Base-by-base conservation (phyloP, 2,888 invertebrate genomes). In the Ornithoptera priamus region DNA sequence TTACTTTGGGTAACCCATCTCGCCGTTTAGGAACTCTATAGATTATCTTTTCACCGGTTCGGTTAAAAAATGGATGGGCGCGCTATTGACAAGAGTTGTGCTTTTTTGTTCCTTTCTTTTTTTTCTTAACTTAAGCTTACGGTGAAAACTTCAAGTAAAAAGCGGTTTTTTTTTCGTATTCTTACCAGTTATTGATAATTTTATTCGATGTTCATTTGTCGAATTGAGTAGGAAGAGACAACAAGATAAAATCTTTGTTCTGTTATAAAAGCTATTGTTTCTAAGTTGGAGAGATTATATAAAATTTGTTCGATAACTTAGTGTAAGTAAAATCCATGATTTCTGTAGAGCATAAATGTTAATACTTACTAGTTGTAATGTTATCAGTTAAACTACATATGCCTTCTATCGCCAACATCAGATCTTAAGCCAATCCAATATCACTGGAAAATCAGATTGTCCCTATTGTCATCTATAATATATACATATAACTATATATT, bases 1-100 rank as follows among this genome's bases (percentile, higher is more conserved):
- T 91, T 92, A 89, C 91, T 87, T 90, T 90, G 85, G 86, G 86
- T 81, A 82, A 82, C 82, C 46, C 85, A 86, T 87, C 84, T 78
- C 81, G 77, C 75, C 79, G 81, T 85, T 84, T 83, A 83, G 81
- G 80, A 80, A 76, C 78, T 82, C 81, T 85, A 87, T 86, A 74
- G 73, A 75, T 73, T 73, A 73, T 70, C 68, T 75, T 74, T 74
- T 74, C 71, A 73, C 70, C 70, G 64, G 62, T 69, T 42, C 56
- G 30, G 30, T 65, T 61, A 67, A 24, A 65, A 69, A 66, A 69
- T 15, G 59, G 56, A 67, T 61, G 57, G 39, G 57, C 58, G 46
- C 58, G 58, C 69, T 65, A 57, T 68, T 68, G 68, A 57, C 58
- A 57, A 58, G 24, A 68, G 56, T 68, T 58, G 57, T 57, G 42